These are phyloP conservation scores for Mythimna ferrago DNA, from an alignment of 2,888 invertebrate species.

Conservation along the genomic window DNA sequence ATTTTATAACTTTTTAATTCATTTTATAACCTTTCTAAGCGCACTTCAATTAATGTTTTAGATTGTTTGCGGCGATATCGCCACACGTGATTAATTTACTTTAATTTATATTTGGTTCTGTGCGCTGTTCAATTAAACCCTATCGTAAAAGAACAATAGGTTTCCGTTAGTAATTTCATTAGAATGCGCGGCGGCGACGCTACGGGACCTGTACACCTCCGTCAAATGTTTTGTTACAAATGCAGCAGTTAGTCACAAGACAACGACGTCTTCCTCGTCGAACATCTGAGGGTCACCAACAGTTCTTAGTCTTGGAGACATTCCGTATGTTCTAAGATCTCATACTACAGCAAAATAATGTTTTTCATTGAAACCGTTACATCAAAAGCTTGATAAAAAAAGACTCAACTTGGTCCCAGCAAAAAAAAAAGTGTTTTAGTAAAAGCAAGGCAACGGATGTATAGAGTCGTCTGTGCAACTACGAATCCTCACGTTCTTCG, in stretches of 20 bases:
- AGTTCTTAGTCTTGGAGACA: neutral
- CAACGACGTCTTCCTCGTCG: neutral
- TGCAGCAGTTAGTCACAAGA: constrained; percentile 13
- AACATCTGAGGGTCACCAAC: neutral
- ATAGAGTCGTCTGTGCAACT: no score
- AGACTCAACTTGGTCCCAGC: no score
- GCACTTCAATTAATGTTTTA: constrained; percentile 34
- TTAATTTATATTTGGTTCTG: constrained; percentile 7
- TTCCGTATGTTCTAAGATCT: neutral
- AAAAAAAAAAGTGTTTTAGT: no score
- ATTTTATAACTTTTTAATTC: constrained; percentile 46
- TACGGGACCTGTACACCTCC: no score
- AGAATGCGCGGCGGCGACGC: no score
- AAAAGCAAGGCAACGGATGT: neutral
- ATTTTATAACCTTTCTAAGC: constrained; percentile 38
- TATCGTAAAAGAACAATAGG: neutral
- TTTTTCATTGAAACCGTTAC: no score
- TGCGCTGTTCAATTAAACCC: neutral
- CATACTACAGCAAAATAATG: neutral
- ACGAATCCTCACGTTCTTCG: no score
- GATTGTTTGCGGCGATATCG: constrained; percentile 13
- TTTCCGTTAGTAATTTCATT: neutral
- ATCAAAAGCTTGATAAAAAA: neutral
- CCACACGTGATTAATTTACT: constrained; percentile 23
- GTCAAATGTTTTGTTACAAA: neutral